Evolutionary conservation across 2,797 vertebrate species (phyloP).

Genomic region (Sebastes umbrosus): DNA sequence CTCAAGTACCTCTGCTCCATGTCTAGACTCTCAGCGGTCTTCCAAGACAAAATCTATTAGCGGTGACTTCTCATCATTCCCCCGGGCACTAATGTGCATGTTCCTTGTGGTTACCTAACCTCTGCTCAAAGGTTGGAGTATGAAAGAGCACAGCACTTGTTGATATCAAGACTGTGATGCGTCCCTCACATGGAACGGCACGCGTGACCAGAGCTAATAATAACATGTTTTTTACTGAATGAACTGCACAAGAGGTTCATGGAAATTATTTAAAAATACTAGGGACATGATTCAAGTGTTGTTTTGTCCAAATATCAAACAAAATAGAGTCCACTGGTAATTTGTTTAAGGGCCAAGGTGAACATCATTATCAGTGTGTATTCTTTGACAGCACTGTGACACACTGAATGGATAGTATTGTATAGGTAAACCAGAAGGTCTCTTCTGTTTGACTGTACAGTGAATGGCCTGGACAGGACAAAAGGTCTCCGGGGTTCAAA

Average conservation of each 20-base stretch:
- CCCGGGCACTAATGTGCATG: slow-evolving; percentile 5
- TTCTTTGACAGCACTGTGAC: neutral
- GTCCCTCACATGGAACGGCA: neutral
- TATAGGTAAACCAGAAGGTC: neutral
- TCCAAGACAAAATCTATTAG: slow-evolving; percentile 25
- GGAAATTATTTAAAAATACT: slow-evolving; percentile 38
- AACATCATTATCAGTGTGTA: neutral
- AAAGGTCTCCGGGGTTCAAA: slow-evolving; percentile 54
- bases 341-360: neutral
- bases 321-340: neutral
- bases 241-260: slow-evolving; percentile 15
- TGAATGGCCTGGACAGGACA: slow-evolving; percentile 36
- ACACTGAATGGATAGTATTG: neutral
- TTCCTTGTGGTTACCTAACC: slow-evolving; percentile 7
- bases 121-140: slow-evolving; percentile 11
- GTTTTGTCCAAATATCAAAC: slow-evolving; percentile 10
- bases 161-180: slow-evolving; percentile 17
- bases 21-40: neutral
- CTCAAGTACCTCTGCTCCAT: slow-evolving; percentile 17
- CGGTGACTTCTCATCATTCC: slow-evolving; percentile 20
- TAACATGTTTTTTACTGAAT: slow-evolving; percentile 48
- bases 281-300: neutral
- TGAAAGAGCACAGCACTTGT: slow-evolving; percentile 10
- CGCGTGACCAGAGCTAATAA: slow-evolving; percentile 37
- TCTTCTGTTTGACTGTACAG: neutral